Percentiles rank a stretch among this genome's conserved stretches.
Evolutionary conservation across 2,113 vertebrate species (phyloP).

Genomic region (Lepidothrix coronata): DNA sequence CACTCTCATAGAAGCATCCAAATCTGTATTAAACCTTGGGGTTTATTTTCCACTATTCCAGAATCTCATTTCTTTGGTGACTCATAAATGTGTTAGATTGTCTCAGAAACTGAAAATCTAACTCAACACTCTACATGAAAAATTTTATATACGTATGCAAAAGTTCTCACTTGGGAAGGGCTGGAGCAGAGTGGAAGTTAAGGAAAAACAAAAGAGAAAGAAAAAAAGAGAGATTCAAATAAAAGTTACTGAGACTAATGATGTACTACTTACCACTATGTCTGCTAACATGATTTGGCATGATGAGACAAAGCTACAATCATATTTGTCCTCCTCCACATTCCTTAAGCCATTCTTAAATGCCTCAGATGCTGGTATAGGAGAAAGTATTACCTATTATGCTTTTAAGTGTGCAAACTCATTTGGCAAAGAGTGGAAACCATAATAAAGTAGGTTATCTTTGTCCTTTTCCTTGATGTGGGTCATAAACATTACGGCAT

Average conservation of each 20-base stretch:
- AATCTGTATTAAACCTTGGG: not conserved
- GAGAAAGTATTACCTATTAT: not conserved
- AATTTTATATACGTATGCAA: not conserved
- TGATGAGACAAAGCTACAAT: not conserved
- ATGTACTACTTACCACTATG: not conserved
- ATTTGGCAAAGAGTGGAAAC: not conserved
- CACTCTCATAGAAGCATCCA: not conserved
- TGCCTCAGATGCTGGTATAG: not conserved
- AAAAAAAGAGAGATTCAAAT: not conserved
- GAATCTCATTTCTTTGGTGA: not conserved
- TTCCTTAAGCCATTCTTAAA: not conserved
- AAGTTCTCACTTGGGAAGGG: not conserved
- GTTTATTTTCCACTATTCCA: not conserved
- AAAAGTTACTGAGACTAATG: not conserved
- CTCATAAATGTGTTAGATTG: not conserved
- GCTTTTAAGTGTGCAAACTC: not conserved
- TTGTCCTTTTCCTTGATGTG: not conserved
- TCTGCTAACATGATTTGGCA: not conserved
- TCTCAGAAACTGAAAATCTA: not conserved
- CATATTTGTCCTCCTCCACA: not conserved
- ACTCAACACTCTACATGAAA: not conserved
- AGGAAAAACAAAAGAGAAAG: not conserved
- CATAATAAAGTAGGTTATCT: not conserved
- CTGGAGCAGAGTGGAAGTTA: not conserved
- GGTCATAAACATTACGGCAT: not conserved